Conservation (phyloP, 1,140 invertebrate species). For the Frieseomelitta varia region DNA sequence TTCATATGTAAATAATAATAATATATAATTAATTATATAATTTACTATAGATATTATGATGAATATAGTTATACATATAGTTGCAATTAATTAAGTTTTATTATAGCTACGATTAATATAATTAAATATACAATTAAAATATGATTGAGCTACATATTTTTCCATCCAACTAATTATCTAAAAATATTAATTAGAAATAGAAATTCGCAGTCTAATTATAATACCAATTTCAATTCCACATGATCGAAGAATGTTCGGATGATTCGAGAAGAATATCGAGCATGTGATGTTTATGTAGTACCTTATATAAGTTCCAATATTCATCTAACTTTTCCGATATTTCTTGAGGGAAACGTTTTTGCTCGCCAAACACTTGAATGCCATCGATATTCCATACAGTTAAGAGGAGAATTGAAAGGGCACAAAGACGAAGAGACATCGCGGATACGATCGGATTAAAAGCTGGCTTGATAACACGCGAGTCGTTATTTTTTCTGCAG, state of each 20-base stretch:
- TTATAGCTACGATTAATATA: too few relatives aligned
- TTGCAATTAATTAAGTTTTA: too few relatives aligned
- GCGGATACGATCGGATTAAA: background rate
- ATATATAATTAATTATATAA: too few relatives aligned
- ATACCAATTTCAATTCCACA: background rate
- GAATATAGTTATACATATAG: too few relatives aligned
- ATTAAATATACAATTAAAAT: too few relatives aligned
- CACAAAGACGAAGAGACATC: constrained; percentile 29
- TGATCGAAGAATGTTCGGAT: background rate
- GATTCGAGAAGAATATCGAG: background rate
- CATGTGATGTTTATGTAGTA: constrained; percentile 23
- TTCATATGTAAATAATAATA: too few relatives aligned
- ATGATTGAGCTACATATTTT: too few relatives aligned
- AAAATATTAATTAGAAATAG: background rate
- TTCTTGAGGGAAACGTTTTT: constrained; percentile 54
- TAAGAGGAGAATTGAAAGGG: background rate
- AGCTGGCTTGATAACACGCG: background rate
- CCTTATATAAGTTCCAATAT: constrained; percentile 78
- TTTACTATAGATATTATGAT: too few relatives aligned
- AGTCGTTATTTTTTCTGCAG: background rate
- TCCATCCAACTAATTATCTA: background rate
- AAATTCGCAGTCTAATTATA: background rate
- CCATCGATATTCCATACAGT: background rate
- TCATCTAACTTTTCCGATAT: constrained; percentile 71
- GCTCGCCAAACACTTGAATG: constrained; percentile 27